phyloP scores from a whole-genome alignment of 2,888 invertebrate species.

The Eretmocerus hayati region DNA sequence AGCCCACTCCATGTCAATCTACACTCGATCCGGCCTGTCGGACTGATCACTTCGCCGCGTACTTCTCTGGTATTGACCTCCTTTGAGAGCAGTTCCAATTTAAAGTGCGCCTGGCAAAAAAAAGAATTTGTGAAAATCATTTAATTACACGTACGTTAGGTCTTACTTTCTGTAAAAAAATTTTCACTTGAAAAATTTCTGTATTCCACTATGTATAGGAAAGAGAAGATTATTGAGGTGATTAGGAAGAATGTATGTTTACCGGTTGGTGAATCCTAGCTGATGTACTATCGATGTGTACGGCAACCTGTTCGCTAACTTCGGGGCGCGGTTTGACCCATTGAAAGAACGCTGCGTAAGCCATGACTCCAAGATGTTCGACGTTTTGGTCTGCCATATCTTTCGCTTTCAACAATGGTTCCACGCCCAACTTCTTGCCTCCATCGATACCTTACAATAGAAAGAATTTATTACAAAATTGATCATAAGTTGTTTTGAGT shows the following conservation, averaged over 20 bases:
- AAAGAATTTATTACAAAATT: too few species aligned
- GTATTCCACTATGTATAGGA: background rate
- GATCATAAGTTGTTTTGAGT: too few species aligned
- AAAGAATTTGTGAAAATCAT: background rate
- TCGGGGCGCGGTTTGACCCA: slow-evolving; percentile 82
- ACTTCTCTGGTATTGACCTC: slow-evolving; percentile 69
- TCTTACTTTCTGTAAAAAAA: too few species aligned
- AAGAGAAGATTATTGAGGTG: background rate
- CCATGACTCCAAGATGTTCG: slow-evolving; percentile 96
- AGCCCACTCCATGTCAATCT: slow-evolving; percentile 44
- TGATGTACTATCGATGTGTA: slow-evolving; percentile 75
- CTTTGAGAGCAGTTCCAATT: slow-evolving; percentile 63
- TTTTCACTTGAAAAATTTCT: too few species aligned
- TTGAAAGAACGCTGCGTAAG: slow-evolving; percentile 87
- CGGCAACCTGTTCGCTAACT: slow-evolving; percentile 72
- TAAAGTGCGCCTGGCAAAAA: slow-evolving; percentile 63
- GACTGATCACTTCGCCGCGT: slow-evolving; percentile 70
- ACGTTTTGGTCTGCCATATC: slow-evolving; percentile 94
- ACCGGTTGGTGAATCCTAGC: slow-evolving; percentile 82
- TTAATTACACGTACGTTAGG: too few species aligned
- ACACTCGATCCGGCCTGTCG: slow-evolving; percentile 60
- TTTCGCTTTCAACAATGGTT: slow-evolving; percentile 82
- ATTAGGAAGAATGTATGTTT: slow-evolving; percentile 37
- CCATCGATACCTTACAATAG: slow-evolving; percentile 55
- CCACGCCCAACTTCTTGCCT: slow-evolving; percentile 66